Conservation (phyloP, 2,113 vertebrate species). For the Planiliza haematocheilus region DNA sequence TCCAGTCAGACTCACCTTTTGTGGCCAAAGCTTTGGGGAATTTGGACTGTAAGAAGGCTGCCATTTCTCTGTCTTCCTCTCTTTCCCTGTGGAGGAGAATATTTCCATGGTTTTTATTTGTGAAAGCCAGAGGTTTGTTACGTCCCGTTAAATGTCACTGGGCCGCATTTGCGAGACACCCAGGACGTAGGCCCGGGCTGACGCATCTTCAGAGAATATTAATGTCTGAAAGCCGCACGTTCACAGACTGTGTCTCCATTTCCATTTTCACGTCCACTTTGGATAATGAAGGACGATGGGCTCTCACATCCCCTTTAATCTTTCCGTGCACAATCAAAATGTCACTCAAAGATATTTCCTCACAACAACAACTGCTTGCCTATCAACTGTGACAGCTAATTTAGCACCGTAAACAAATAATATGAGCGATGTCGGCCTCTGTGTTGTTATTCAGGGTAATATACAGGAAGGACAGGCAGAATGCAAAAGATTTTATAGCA, state of each 20-base stretch:
- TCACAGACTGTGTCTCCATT: background rate
- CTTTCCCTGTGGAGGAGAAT: slow-evolving; percentile 82
- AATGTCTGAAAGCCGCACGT: background rate
- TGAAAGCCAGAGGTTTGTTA: background rate
- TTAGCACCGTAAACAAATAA: background rate
- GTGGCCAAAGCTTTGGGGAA: slow-evolving; percentile 81
- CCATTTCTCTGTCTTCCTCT: slow-evolving; percentile 93
- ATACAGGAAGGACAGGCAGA: background rate
- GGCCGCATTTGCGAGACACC: background rate
- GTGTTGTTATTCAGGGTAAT: background rate
- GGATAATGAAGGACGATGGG: background rate
- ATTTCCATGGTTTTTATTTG: background rate
- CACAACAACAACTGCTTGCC: background rate
- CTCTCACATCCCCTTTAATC: background rate
- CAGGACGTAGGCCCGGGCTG: background rate
- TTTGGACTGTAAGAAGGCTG: slow-evolving; percentile 87
- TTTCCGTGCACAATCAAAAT: slow-evolving; percentile 7
- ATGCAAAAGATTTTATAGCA: background rate
- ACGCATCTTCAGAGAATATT: background rate
- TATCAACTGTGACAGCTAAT: slow-evolving; percentile 16
- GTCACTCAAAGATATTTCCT: slow-evolving; percentile 21
- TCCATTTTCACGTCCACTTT: background rate
- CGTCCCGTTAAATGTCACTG: slow-evolving; percentile 17
- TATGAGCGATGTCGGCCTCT: background rate
- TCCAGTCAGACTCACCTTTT: slow-evolving; percentile 77